Conservation (phyloP, 92 coral and sea anemone genomes). For the Epizoanthus scotinus region DNA sequence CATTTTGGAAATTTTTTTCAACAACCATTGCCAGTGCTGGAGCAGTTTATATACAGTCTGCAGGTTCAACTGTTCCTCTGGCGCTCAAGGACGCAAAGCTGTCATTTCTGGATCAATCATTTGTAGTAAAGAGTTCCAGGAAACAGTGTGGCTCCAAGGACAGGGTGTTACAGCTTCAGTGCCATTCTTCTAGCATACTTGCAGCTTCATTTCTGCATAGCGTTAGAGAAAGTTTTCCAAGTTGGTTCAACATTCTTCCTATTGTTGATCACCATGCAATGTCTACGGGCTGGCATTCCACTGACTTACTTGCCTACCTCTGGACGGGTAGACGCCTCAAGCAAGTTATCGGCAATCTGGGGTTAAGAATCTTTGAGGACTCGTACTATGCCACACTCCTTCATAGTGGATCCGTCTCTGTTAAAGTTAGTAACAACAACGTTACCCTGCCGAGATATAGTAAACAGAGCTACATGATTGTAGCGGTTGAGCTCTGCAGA, state of each 20-base stretch:
- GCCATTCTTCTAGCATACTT: conserved; percentile 26
- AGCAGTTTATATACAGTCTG: conserved; percentile 25
- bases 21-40: conserved; percentile 46
- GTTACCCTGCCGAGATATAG: conserved; percentile 32
- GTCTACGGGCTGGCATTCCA: not conserved
- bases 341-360: conserved; percentile 30
- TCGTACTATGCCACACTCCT: conserved; percentile 53
- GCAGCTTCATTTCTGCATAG: conserved; percentile 49
- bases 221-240: conserved; percentile 49
- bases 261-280: not conserved
- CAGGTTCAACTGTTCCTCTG: conserved; percentile 35
- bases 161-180: not conserved
- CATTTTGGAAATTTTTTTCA: conserved; percentile 42
- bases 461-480: conserved; percentile 13
- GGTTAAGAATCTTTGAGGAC: conserved; percentile 33
- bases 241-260: conserved; percentile 49
- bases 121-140: not conserved
- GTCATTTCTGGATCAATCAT: not conserved
- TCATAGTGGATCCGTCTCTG: conserved; percentile 26
- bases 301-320: conserved; percentile 42
- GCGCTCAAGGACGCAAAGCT: conserved; percentile 51
- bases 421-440: conserved; percentile 35
- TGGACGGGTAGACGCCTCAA: conserved; percentile 55
- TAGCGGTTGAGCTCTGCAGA: conserved; percentile 56
- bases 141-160: too few species aligned